Conservation (phyloP, 2,797 vertebrate genomes). For the Myioborus melanocephalus region DNA sequence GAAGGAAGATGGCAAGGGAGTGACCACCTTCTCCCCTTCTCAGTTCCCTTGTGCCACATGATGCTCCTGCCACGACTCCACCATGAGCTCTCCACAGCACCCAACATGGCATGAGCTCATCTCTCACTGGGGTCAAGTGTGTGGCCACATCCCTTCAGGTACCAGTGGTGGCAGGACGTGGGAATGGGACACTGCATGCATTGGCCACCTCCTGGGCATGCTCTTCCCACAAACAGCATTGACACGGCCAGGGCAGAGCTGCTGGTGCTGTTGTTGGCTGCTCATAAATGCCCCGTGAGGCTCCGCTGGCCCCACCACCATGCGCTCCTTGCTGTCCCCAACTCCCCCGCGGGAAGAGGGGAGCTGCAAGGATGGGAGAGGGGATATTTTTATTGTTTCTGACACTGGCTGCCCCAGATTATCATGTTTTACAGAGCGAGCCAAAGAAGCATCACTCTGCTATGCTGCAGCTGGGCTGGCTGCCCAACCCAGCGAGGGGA, state of each 20-base stretch:
- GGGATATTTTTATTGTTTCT: conserved; percentile 60
- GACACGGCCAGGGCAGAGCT: not conserved
- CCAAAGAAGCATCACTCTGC: conserved; percentile 61
- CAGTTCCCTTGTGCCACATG: rapidly evolving
- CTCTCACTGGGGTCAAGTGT: rapidly evolving
- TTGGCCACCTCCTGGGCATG: rapidly evolving
- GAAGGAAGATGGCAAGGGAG: no score
- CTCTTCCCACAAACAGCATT: not conserved
- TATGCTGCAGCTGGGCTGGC: conserved; percentile 61
- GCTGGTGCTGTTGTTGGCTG: rapidly evolving
- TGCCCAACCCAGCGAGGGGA: not conserved
- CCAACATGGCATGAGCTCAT: rapidly evolving
- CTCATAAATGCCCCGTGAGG: not conserved
- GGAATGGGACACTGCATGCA: rapidly evolving
- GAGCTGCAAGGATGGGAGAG: not conserved
- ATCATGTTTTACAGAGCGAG: not conserved
- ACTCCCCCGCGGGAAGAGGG: rapidly evolving
- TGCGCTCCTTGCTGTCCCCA: rapidly evolving
- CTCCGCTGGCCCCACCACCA: rapidly evolving
- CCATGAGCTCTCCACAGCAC: not conserved
- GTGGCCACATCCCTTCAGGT: not conserved
- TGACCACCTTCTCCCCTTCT: not conserved
- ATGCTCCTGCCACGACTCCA: not conserved
- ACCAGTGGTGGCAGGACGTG: rapidly evolving
- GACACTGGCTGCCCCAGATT: conserved; percentile 54